These are phyloP conservation scores for Malthinus flaveolus DNA, from an alignment of 2,888 invertebrate genomes.

Conservation along the genomic window DNA sequence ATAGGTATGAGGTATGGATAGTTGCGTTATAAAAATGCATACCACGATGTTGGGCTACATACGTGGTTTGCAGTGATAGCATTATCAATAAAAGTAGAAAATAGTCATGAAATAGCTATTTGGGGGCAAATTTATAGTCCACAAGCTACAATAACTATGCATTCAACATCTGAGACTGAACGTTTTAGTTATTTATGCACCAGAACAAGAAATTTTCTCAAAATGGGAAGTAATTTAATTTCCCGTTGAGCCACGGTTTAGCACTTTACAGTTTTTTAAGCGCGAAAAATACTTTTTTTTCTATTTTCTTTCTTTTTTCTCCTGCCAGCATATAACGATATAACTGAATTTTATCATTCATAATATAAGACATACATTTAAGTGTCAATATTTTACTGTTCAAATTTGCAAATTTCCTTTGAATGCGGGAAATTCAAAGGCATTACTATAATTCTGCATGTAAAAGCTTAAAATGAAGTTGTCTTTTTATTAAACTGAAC, in stretches of 20 bases:
- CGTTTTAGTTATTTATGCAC: constrained; percentile 24
- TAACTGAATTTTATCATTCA: too few relatives aligned
- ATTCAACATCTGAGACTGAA: constrained; percentile 29
- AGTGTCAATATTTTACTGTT: too few relatives aligned
- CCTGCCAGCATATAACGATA: too few relatives aligned
- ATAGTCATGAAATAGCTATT: constrained; percentile 23
- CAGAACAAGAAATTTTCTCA: constrained; percentile 24
- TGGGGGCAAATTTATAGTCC: constrained; percentile 24
- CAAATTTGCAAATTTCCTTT: too few relatives aligned
- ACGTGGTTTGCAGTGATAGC: constrained; percentile 11
- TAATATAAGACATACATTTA: too few relatives aligned
- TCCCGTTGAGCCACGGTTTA: constrained; percentile 19
- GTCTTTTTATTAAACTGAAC: too few relatives aligned
- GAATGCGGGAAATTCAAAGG: too few relatives aligned
- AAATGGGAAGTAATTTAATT: constrained; percentile 28
- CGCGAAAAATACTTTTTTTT: constrained; percentile 9
- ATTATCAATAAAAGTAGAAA: constrained; percentile 26
- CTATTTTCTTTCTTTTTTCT: background rate
- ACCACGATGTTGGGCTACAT: constrained; percentile 3
- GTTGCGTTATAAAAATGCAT: constrained; percentile 19
- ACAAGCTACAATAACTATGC: constrained; percentile 28
- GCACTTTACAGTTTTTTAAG: constrained; percentile 17
- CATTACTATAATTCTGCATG: too few relatives aligned
- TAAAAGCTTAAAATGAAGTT: too few relatives aligned
- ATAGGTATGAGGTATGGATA: too few relatives aligned